Conservation (phyloP, 2,888 invertebrate species). For the Xylota segnis region DNA sequence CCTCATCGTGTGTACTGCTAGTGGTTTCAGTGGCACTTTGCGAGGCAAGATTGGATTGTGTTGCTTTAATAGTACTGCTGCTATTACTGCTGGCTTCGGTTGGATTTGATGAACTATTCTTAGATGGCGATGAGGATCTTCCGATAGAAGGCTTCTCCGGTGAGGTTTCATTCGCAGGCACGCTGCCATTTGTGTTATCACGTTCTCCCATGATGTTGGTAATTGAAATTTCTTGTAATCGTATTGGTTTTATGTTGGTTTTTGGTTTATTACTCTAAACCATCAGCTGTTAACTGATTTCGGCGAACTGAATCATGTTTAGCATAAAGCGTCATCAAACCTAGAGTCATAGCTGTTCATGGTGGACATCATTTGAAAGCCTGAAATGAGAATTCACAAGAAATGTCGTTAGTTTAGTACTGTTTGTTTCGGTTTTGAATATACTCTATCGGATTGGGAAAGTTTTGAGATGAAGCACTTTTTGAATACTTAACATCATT, state of each 20-base stretch:
- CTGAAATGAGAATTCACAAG: constrained; percentile 6
- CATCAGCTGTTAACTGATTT: constrained; percentile 31
- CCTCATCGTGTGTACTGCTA: constrained; percentile 16
- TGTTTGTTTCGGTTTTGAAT: no score
- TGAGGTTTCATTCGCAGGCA: constrained; percentile 38
- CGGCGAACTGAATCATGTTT: constrained; percentile 38
- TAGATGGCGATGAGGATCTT: constrained; percentile 46
- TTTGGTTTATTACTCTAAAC: neutral
- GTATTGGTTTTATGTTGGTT: neutral
- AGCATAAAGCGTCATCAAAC: neutral
- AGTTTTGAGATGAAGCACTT: no score
- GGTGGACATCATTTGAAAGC: neutral
- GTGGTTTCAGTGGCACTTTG: constrained; percentile 18
- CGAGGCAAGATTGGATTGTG: constrained; percentile 20
- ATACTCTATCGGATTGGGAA: no score
- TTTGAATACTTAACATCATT: no score
- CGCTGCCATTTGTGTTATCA: constrained; percentile 45
- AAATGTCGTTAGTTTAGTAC: no score
- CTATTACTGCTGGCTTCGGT: constrained; percentile 14
- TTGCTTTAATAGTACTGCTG: constrained; percentile 19
- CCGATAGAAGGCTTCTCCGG: constrained; percentile 45
- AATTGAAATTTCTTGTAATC: neutral
- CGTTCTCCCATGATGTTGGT: constrained; percentile 63
- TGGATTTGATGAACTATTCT: constrained; percentile 7
- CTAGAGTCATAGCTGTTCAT: neutral